Evolutionary conservation across 2,797 vertebrate genomes (phyloP), one percentile per base, ranked within the genome.

Genomic region (Lacerta viridis): DNA sequence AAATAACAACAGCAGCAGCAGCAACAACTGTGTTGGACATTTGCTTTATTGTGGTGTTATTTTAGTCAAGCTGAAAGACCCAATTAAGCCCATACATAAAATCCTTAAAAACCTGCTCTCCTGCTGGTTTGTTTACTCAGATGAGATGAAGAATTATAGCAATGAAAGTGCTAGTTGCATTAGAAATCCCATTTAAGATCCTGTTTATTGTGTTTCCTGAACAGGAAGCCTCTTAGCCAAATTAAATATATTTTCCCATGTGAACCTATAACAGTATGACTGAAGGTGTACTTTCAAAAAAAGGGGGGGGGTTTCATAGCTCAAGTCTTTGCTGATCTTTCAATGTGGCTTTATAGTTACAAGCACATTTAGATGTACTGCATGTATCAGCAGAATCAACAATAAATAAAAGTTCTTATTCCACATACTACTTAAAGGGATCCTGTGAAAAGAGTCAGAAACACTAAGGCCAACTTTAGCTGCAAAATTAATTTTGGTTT

Each of bases 91-190:
- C 68, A 39, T n/a, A 50, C 74, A 77, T 85, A 85, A 66, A 66
- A 77, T 50, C 33, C 50, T 78, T 68, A 78, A 69, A 69, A 86
- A 78, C 27, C 71, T 61, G 50, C 20, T 43, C 36, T 75, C 80
- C 79, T 46, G 41, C 79, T 87, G 55, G 55, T 74, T 43, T 64
- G 86, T 87, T 87, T 87, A 59, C 79, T 29, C 29, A 82, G 55
- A 75, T 66, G 55, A 33, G 50, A 82, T 64, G 61, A 75, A 75
- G 23, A 86, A 78, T 79, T 86, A 78, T 79, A 76, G 75, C 39
- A 66, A 36, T 27, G 59, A 81, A 87, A 82, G 61, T 66, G 29
- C 55, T 25, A 82, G 79, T 64, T 75, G 80, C 72, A 36, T 74
- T 46, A 87, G 55, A 83, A 66, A 82, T 43, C 55, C 29, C 39